A percentile compares a stretch with the other conserved stretches of the same genome.
Evolutionary conservation across 2,888 invertebrate genomes (phyloP).

Genomic region (Aspidiotus rigidus): DNA sequence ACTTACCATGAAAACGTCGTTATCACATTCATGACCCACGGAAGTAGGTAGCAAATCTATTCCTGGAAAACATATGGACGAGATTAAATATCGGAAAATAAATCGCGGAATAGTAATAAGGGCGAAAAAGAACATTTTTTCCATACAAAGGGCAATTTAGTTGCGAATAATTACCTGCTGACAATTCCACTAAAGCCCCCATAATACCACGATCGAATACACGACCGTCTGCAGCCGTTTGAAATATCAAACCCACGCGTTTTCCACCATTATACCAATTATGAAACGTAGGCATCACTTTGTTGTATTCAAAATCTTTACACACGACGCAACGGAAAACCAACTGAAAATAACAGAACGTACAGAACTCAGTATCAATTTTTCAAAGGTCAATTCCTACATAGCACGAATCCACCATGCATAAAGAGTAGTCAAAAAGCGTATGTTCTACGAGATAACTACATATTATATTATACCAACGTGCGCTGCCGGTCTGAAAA

Average conservation of each 20-base stretch:
- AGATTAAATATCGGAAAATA: neutral
- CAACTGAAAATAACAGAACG: conserved; percentile 52
- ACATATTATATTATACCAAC: too few relatives aligned
- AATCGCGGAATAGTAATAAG: neutral
- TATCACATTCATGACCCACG: conserved; percentile 58
- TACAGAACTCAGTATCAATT: neutral
- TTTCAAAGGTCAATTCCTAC: too few relatives aligned
- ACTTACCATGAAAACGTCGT: conserved; percentile 88
- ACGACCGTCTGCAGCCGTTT: conserved; percentile 86
- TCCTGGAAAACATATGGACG: neutral
- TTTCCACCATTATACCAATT: conserved; percentile 95
- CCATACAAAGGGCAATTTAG: neutral
- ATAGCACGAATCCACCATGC: neutral
- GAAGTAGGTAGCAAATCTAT: conserved; percentile 24
- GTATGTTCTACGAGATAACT: too few relatives aligned
- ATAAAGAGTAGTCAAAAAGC: too few relatives aligned
- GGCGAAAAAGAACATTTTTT: neutral
- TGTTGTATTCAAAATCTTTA: conserved; percentile 92
- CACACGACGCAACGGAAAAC: conserved; percentile 90
- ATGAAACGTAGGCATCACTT: conserved; percentile 97
- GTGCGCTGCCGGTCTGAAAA: too few relatives aligned
- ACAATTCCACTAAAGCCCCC: conserved; percentile 76
- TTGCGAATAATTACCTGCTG: conserved; percentile 63
- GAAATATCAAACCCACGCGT: conserved; percentile 90
- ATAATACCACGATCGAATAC: conserved; percentile 89